phyloP scores from a whole-genome alignment of 2,888 invertebrate species.

The Zelleria hepariella region DNA sequence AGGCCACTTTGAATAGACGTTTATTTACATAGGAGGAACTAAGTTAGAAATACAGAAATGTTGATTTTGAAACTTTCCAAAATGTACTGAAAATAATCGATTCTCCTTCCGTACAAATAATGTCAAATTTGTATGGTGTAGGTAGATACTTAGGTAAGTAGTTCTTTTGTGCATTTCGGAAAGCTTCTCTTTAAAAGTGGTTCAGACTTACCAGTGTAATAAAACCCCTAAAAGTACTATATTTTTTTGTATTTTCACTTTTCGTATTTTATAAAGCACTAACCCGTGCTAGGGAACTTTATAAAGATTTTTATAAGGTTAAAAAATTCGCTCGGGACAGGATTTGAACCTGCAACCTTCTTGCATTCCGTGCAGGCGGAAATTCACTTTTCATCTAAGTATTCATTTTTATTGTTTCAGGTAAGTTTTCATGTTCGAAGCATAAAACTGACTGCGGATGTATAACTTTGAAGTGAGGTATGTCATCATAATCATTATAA shows the following conservation, averaged over 20 bases:
- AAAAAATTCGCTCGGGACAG: too few species aligned
- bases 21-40: neutral
- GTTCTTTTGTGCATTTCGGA: neutral
- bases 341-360: too few species aligned
- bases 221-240: neutral
- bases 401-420: neutral
- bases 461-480: too few species aligned
- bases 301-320: too few species aligned
- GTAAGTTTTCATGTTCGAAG: too few species aligned
- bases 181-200: neutral
- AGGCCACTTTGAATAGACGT: neutral
- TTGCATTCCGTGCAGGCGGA: too few species aligned
- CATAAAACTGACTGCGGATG: neutral
- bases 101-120: too few species aligned
- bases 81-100: neutral
- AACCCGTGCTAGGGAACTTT: too few species aligned
- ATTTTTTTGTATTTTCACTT: neutral
- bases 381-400: too few species aligned
- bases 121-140: too few species aligned
- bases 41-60: neutral
- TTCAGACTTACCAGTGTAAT: neutral
- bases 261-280: too few species aligned
- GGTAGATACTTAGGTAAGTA: neutral
- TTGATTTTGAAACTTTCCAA: neutral
- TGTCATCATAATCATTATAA: too few species aligned